Conservation (phyloP, 2,113 vertebrate genomes). For the Nycticryphes semicollaris region DNA sequence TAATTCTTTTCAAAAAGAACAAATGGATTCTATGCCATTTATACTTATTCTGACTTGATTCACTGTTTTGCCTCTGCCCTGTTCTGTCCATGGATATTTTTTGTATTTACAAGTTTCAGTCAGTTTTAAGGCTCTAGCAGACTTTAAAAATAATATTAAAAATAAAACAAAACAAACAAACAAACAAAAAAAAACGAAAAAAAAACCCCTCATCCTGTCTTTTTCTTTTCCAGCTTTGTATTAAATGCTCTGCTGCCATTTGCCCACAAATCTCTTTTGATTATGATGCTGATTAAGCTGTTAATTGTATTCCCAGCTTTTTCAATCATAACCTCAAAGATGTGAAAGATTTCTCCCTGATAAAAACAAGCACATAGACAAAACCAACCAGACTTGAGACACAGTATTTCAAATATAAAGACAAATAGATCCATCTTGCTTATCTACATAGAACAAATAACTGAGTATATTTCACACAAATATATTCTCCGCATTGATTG, state of each 20-base stretch:
- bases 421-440: neutral
- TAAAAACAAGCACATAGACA: neutral
- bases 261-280: neutral
- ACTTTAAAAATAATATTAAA: neutral
- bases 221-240: neutral
- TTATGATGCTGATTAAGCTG: neutral
- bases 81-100: neutral
- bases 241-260: neutral
- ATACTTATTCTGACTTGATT: neutral
- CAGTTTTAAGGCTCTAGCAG: neutral
- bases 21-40: neutral
- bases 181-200: neutral
- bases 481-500: neutral
- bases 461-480: neutral
- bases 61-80: neutral
- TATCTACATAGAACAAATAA: neutral
- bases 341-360: neutral
- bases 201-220: fast-evolving
- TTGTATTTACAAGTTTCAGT: neutral
- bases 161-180: neutral
- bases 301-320: neutral
- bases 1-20: neutral
- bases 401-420: neutral
- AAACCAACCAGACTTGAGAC: fast-evolving
- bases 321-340: neutral